These are phyloP conservation scores for Eidolon helvum DNA, from an alignment of 2,113 vertebrate species.

Conservation along the genomic window DNA sequence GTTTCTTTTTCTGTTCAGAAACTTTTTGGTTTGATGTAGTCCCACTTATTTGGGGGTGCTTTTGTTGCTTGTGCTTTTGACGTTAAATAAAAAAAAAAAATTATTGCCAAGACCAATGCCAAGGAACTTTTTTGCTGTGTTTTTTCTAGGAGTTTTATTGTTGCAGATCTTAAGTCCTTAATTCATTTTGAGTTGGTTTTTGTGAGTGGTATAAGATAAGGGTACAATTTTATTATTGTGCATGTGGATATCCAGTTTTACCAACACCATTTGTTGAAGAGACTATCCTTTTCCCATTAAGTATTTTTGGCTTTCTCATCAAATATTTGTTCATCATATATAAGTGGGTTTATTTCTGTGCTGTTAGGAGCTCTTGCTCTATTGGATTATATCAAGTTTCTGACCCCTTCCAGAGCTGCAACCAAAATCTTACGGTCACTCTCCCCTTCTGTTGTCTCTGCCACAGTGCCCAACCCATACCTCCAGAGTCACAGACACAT, in stretches of 20 bases:
- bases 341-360: not conserved
- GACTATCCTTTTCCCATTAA: not conserved
- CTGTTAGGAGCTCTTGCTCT: not conserved
- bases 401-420: not conserved
- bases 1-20: not conserved
- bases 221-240: not conserved
- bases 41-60: not conserved
- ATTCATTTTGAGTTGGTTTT: not conserved
- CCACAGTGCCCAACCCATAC: not conserved
- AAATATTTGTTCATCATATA: not conserved
- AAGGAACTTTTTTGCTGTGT: not conserved
- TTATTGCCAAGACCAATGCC: not conserved
- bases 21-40: not conserved
- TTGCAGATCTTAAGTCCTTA: not conserved
- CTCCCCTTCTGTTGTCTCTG: not conserved
- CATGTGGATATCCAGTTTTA: not conserved
- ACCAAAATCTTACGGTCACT: not conserved
- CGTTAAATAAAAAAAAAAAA: not conserved
- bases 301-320: not conserved
- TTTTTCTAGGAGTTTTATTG: not conserved
- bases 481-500: not conserved
- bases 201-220: not conserved
- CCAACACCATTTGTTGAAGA: not conserved
- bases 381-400: not conserved
- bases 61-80: not conserved